These are phyloP conservation scores for Drosophila diplacantha DNA, from an alignment of 2,888 invertebrate genomes.

Conservation along the genomic window DNA sequence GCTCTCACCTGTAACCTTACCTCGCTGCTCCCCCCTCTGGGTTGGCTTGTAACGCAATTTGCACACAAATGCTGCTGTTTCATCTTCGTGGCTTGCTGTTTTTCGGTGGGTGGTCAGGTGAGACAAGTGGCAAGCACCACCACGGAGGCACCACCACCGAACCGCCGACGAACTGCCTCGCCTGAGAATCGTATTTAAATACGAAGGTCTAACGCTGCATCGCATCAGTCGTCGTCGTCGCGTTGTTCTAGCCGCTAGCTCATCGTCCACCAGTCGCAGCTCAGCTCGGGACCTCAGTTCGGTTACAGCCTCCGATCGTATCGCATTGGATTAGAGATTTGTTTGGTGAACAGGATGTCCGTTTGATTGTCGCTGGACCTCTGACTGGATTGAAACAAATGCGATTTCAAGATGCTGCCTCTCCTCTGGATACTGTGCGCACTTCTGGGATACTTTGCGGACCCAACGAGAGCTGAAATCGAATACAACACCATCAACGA, in stretches of 20 bases:
- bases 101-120: slow-evolving; percentile 77
- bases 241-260: slow-evolving; percentile 69
- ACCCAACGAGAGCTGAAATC: slow-evolving; percentile 65
- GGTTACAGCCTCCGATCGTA: slow-evolving; percentile 13
- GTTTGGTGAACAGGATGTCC: slow-evolving; percentile 53
- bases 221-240: slow-evolving; percentile 74
- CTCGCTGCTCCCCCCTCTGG: slow-evolving; percentile 4
- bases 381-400: slow-evolving; percentile 13
- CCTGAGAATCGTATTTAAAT: slow-evolving; percentile 76
- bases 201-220: slow-evolving; percentile 68
- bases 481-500: slow-evolving; percentile 83
- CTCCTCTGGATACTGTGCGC: slow-evolving; percentile 41
- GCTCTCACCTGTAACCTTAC: slow-evolving; percentile 9
- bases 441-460: slow-evolving; percentile 27
- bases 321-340: slow-evolving; percentile 10
- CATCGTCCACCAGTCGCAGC: slow-evolving; percentile 33
- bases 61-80: slow-evolving; percentile 65
- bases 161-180: slow-evolving; percentile 58
- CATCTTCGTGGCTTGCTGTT: slow-evolving; percentile 43
- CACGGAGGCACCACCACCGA: slow-evolving; percentile 35
- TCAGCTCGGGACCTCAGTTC: slow-evolving; percentile 20
- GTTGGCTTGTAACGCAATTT: slow-evolving; percentile 72
- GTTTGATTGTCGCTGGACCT: slow-evolving; percentile 41
- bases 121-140: slow-evolving; percentile 62
- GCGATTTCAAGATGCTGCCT: slow-evolving; percentile 52